Conservation (phyloP, 2,888 invertebrate species). For the Petrolisthes manimaculis region DNA sequence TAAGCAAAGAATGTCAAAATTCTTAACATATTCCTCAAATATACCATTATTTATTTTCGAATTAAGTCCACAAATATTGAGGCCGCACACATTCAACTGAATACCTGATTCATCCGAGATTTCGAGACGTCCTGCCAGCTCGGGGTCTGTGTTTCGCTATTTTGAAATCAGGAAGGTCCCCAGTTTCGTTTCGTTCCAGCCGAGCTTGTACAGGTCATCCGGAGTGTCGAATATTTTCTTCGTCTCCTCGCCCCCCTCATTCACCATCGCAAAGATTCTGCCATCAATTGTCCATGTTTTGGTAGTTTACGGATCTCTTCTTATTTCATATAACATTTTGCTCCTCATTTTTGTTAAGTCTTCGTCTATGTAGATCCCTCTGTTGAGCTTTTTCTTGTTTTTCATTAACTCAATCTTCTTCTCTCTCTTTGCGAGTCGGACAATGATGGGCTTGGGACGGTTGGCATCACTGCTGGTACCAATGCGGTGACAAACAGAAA, state of each 20-base stretch:
- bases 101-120: neutral
- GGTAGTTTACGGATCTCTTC: neutral
- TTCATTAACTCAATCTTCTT: slow-evolving; percentile 1
- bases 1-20: neutral
- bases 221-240: neutral
- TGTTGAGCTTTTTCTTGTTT: neutral
- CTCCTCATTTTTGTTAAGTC: neutral
- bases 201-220: slow-evolving; percentile 3
- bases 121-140: neutral
- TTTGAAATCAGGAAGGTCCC: neutral
- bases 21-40: neutral
- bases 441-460: neutral
- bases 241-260: neutral
- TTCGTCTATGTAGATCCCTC: neutral
- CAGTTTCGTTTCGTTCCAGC: neutral
- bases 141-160: neutral
- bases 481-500: neutral
- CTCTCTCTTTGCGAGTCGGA: neutral
- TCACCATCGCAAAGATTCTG: neutral
- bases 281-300: neutral
- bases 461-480: neutral
- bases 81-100: neutral
- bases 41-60: neutral
- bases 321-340: neutral
- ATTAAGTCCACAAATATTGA: neutral